Evolutionary conservation across 2,113 vertebrate genomes (phyloP).

Genomic region (Pardalotus punctatus): DNA sequence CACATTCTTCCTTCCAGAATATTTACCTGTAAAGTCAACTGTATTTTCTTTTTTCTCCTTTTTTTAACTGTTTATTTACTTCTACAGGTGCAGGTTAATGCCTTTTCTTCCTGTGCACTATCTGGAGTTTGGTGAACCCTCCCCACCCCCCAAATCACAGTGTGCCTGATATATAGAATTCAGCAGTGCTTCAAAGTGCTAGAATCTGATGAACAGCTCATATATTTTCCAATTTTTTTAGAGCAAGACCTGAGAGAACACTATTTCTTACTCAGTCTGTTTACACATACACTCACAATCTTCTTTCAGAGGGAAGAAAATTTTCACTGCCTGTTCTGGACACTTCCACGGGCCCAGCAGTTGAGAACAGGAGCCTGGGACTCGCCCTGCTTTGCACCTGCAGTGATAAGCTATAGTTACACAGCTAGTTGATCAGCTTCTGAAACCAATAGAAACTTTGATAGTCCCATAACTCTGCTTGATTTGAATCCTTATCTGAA

Average conservation of each 20-base stretch:
- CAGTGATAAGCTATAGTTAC: neutral
- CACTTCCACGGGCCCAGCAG: neutral
- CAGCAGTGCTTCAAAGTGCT: neutral
- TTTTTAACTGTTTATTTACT: neutral
- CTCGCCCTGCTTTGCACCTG: neutral
- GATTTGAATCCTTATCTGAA: neutral
- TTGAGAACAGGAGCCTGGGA: neutral
- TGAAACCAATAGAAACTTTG: neutral
- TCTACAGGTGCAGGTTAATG: neutral
- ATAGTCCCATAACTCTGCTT: neutral
- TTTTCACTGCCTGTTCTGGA: neutral
- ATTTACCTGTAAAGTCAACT: neutral
- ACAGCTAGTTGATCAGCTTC: neutral
- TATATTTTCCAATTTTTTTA: neutral
- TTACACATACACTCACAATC: neutral
- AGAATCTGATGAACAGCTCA: neutral
- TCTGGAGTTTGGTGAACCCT: neutral
- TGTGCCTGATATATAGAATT: neutral
- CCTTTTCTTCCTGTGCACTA: neutral
- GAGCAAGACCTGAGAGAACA: neutral
- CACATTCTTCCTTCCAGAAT: neutral
- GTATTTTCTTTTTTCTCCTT: neutral
- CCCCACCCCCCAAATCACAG: rapidly evolving
- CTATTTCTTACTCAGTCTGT: neutral
- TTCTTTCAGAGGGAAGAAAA: neutral